These are phyloP conservation scores for Amblyornis subalaris DNA, from an alignment of 2,113 vertebrate genomes.

Conservation along the genomic window DNA sequence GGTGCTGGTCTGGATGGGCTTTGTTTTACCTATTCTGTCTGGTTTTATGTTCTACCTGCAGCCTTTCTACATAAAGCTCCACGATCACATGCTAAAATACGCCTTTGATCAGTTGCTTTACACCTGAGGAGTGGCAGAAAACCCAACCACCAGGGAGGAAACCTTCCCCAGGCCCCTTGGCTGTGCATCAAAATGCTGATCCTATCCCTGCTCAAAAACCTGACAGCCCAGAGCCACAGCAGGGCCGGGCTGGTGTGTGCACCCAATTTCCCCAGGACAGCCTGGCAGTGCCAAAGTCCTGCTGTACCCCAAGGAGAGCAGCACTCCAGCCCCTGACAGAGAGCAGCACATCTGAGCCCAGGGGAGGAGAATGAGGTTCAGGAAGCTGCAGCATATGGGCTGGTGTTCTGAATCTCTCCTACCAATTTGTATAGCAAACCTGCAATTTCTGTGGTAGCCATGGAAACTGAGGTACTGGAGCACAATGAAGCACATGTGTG, in stretches of 20 bases:
- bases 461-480: slow-evolving; percentile 51
- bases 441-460: slow-evolving; percentile 58
- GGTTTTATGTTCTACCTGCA: neutral
- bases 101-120: neutral
- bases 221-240: neutral
- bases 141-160: neutral
- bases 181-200: neutral
- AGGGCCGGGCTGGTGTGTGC: neutral
- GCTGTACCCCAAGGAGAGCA: neutral
- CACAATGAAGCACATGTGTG: slow-evolving; percentile 11
- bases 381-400: neutral
- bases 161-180: neutral
- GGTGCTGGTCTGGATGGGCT: neutral
- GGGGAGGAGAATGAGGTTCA: neutral
- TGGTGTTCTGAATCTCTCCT: neutral
- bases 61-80: neutral
- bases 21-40: neutral
- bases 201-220: neutral
- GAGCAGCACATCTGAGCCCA: neutral
- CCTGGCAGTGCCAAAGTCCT: neutral
- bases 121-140: neutral
- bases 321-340: neutral
- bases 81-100: neutral
- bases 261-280: neutral
- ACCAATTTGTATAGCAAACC: slow-evolving; percentile 41